phyloP scores from a whole-genome alignment of 2,888 invertebrate species.

The Brachypterus glaber region DNA sequence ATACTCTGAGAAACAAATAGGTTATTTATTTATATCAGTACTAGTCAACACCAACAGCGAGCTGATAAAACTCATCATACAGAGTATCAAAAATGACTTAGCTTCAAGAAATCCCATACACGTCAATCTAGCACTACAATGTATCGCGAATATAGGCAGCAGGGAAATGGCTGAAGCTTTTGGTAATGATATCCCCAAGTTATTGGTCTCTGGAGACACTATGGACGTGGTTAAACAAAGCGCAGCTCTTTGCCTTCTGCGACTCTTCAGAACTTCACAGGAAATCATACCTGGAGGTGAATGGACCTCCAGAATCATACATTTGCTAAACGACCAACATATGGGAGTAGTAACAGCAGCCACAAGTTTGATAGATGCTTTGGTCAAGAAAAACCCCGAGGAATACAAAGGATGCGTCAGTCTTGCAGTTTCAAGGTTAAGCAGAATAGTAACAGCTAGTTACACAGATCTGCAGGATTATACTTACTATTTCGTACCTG shows the following conservation, averaged over 20 bases:
- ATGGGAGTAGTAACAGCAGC: slow-evolving; percentile 99
- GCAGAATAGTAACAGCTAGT: slow-evolving; percentile 92
- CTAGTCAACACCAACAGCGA: slow-evolving; percentile 98
- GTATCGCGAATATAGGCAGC: slow-evolving; percentile 99
- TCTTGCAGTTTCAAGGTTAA: slow-evolving; percentile 92
- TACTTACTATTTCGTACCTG: slow-evolving; percentile 99
- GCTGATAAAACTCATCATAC: slow-evolving; percentile 96
- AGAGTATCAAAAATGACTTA: slow-evolving; percentile 98
- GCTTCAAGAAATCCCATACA: slow-evolving; percentile 95
- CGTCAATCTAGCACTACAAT: slow-evolving; percentile 96
- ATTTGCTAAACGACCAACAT: slow-evolving; percentile 96
- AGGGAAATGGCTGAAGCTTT: slow-evolving; percentile 99
- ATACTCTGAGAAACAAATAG: slow-evolving; percentile 99
- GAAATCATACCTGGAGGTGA: slow-evolving; percentile 96
- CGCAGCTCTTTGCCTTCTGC: slow-evolving; percentile 90
- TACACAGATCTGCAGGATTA: slow-evolving; percentile 99
- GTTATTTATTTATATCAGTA: slow-evolving; percentile 98
- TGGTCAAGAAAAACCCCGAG: slow-evolving; percentile 97
- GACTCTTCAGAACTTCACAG: slow-evolving; percentile 88
- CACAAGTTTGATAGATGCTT: slow-evolving; percentile 92
- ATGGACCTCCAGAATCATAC: slow-evolving; percentile 98
- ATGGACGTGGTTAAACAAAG: slow-evolving; percentile 99
- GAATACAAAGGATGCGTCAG: slow-evolving; percentile 99
- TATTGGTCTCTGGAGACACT: slow-evolving; percentile 97
- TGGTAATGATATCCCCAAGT: slow-evolving; percentile 94